Base-by-base conservation (phyloP, 2,888 invertebrate species). In the Hermaeophaga mercurialis region DNA sequence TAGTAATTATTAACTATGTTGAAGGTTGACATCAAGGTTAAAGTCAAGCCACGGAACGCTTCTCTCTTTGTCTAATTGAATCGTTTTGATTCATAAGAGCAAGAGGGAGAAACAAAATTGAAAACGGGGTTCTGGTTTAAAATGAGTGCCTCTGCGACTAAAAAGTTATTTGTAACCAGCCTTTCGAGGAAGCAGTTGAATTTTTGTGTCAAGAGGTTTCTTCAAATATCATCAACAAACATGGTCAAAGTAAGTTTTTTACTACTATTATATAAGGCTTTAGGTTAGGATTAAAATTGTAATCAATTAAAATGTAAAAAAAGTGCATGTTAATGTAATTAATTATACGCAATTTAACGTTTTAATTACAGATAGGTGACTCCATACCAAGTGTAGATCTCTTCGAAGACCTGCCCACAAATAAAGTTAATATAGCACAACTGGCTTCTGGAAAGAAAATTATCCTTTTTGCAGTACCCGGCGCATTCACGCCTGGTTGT, bases 401-500 rank as follows among this genome's bases (percentile, higher is more conserved):
- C 38, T 94, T 82, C 68, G 95, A 96, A 77, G 89, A 90, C 74
- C 86, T 87, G 4, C 95, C 96, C 5, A 88, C 88, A 0, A 91
- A 90, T 66, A 94, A 93, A 79, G 90, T 96, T 3, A 92, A 90
- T 76, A 80, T 90, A 33, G 80, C 82, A 1, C 85, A 91, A 11
- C 75, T 90, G 53, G 84, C 87, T 48, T 78, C 83, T 28, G 90
- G 89, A 12, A 94, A 94, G 72, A 95, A 92, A 73, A 84, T 94
- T 0, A 82, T 96, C 7, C 75, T 96, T 54, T 94, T 96, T 74
- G 96, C 89, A 15, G 94, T 96, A 7, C 96, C 96, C 11, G 96
- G 96, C 5, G 96, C 96, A 2, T 96, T 94, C 72, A 96, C 96
- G 1, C 96, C 96, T 5, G 94, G 93, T 4, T 96, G 96, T 74